Evolutionary conservation across 2,888 invertebrate genomes (phyloP).

Genomic region (Gymnoscelis rufifasciata): DNA sequence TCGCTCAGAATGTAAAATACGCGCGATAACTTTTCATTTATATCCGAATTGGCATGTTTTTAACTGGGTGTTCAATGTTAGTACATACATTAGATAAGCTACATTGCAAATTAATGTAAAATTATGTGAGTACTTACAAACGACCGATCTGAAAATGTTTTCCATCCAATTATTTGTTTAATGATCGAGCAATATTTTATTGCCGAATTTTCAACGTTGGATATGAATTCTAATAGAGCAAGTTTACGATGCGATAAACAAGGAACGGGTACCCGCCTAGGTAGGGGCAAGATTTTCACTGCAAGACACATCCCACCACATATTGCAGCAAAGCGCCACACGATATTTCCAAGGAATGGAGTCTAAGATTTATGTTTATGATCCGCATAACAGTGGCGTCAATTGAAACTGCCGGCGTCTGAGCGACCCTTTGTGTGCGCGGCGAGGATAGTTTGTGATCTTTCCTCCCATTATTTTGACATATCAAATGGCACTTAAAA

Average conservation of each 20-base stretch:
- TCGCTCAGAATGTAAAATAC: not conserved
- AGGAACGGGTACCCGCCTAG: not conserved
- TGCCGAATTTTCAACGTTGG: too few species aligned
- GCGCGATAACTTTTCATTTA: not conserved
- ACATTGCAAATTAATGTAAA: too few species aligned
- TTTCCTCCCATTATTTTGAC: constrained; percentile 36
- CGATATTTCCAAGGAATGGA: constrained; percentile 44
- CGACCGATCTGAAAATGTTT: too few species aligned
- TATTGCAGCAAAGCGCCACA: constrained; percentile 39
- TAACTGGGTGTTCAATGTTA: not conserved
- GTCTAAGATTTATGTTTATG: constrained; percentile 53
- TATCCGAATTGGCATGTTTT: not conserved
- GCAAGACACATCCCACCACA: constrained; percentile 38
- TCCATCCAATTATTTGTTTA: too few species aligned
- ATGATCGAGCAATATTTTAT: too few species aligned
- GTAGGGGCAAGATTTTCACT: constrained; percentile 23
- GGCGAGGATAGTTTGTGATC: constrained; percentile 37
- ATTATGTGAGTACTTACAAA: too few species aligned
- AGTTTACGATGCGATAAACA: too few species aligned
- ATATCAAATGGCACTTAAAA: constrained; percentile 46
- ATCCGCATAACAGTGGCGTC: constrained; percentile 51
- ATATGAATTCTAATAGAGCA: too few species aligned
- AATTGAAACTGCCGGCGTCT: constrained; percentile 44
- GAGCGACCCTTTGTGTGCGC: constrained; percentile 39
- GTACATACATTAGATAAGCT: too few species aligned